These are phyloP conservation scores for Yponomeuta plumbellus DNA, from an alignment of 2,888 invertebrate species.

Conservation along the genomic window DNA sequence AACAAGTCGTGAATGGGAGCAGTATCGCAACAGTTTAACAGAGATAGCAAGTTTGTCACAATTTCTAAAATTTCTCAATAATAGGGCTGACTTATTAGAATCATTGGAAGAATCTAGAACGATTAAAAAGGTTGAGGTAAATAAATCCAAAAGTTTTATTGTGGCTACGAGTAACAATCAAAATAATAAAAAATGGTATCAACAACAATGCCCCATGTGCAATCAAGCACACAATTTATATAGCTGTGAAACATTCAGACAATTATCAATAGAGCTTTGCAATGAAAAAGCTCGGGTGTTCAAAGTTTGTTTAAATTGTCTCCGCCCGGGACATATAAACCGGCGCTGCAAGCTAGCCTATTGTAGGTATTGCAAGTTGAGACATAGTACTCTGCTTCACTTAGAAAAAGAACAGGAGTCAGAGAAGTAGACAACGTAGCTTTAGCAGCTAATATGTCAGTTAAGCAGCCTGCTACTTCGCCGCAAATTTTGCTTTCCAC, in stretches of 20 bases:
- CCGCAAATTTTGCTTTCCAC: constrained; percentile 19
- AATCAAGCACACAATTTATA: constrained; percentile 17
- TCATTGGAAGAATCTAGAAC: constrained; percentile 1
- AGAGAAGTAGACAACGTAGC: constrained; percentile 12
- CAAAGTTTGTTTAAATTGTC: constrained; percentile 19
- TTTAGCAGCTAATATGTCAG: constrained; percentile 12
- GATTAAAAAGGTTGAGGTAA: not conserved
- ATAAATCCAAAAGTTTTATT: not conserved
- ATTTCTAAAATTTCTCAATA: constrained; percentile 14
- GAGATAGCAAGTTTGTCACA: constrained; percentile 7
- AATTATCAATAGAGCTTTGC: constrained; percentile 14
- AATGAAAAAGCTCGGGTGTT: constrained; percentile 13
- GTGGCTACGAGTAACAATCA: not conserved
- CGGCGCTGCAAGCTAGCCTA: not conserved
- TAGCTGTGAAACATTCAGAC: constrained; percentile 16
- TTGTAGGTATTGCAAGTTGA: constrained; percentile 5
- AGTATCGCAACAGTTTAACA: constrained; percentile 12
- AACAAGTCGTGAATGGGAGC: constrained; percentile 15
- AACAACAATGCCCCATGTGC: constrained; percentile 16
- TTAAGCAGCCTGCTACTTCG: constrained; percentile 16
- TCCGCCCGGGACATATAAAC: constrained; percentile 14
- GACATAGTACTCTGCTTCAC: constrained; percentile 28
- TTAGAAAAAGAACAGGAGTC: constrained; percentile 11
- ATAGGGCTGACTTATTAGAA: constrained; percentile 1
- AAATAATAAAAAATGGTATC: not conserved